phyloP scores from a whole-genome alignment of 2,797 vertebrate genomes.

The Myotis myotis region DNA sequence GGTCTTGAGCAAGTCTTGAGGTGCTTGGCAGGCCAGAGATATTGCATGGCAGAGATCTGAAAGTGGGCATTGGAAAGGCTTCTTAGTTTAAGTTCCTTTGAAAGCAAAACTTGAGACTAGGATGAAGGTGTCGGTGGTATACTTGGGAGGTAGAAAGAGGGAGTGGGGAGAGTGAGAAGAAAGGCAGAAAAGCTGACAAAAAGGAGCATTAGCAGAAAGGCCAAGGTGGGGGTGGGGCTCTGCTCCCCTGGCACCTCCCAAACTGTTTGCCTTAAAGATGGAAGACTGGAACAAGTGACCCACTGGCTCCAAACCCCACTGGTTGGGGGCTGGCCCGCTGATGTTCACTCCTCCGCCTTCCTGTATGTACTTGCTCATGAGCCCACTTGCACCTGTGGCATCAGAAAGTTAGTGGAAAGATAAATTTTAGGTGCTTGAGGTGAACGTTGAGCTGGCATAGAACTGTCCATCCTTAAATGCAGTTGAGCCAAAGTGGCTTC shows the following conservation, averaged over 20 bases:
- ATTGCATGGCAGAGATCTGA: too few relatives aligned
- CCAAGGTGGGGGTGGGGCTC: fast-evolving
- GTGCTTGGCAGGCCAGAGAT: background rate
- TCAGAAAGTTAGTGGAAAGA: background rate
- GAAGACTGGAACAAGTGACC: background rate
- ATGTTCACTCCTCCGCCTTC: background rate
- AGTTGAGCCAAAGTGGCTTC: background rate
- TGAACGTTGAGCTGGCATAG: fast-evolving
- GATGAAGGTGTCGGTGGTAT: too few relatives aligned
- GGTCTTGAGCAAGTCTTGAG: background rate
- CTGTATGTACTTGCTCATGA: background rate
- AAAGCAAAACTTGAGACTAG: background rate
- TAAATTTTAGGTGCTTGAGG: background rate
- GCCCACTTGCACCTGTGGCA: background rate
- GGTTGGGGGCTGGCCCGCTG: fast-evolving
- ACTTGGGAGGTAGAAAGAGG: background rate
- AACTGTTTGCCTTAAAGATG: background rate
- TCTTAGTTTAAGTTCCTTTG: background rate
- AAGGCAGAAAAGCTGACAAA: background rate
- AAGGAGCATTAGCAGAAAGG: background rate
- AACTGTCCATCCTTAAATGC: background rate
- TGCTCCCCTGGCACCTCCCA: background rate
- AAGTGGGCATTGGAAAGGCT: background rate
- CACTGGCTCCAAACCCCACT: too few relatives aligned
- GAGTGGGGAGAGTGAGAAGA: too few relatives aligned